Evolutionary conservation across 2,888 invertebrate genomes (phyloP), one percentile per base, ranked within the genome.

Genomic region (Meiosimyza decipiens): DNA sequence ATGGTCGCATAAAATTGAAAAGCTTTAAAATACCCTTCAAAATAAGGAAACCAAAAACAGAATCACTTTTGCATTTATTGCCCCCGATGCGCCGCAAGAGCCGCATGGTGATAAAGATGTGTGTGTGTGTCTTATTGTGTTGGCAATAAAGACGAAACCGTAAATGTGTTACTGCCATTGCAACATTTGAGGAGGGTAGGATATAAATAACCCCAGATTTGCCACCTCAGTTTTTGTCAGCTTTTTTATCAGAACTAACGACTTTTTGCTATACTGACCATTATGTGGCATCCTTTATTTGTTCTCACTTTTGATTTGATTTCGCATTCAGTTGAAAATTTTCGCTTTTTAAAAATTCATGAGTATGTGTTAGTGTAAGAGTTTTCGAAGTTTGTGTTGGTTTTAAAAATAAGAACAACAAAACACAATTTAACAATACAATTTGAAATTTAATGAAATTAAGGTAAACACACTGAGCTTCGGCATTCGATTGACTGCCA

Each of bases 301-400:
- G 40, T 7, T 40, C 72, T 50, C 55, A 70, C 68, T 73, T 54
- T 55, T 77, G 80, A 82, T 82, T 82, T 82, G 85, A 85, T 84
- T 84, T 85, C 81, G 83, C 85, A 85, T 84, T 84, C 84, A 82
- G 83, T 84, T 82, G 80, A 77, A 81, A 80, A 80, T 78, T 79
- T 22, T 60, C 16, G 15, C 9, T 59, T 69, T 50, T 69, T 50
- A 15, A 64, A 68, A 68, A 77, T 75, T 78, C 75, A 77, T 57
- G 47, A 52, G 16, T 9, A 12, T 6, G 6, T 40, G 9, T 9
- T 1, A 40, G 40, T 40, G 40, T 6, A 40, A 40, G 40, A 9
- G 40, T 9, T 1, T 40, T 40, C 9, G 6, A 9, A 40, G 40
- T 40, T 9, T 40, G 40, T 40, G 6, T 40, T 40, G 40, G 40